phyloP scores from a whole-genome alignment of 92 coral and sea anemone species.

The Umimayanthus kanabou region DNA sequence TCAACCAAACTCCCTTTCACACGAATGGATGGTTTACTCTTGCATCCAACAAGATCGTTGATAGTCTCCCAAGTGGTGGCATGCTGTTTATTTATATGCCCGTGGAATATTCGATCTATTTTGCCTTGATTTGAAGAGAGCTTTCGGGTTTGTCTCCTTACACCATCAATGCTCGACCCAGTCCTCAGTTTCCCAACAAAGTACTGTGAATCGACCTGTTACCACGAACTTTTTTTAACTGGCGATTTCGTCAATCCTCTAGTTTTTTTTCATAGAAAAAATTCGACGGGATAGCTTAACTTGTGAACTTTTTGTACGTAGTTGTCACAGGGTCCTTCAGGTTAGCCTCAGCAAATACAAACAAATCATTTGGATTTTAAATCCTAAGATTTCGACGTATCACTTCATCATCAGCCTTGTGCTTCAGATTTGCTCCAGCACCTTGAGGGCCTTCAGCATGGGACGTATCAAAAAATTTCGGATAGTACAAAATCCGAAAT shows the following conservation, averaged over 20 bases:
- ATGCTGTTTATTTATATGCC: too few species aligned
- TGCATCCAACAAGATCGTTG: too few species aligned
- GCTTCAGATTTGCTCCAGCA: slow-evolving; percentile 70
- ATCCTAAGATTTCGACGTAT: slow-evolving; percentile 19
- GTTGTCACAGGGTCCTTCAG: slow-evolving; percentile 30
- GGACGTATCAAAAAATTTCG: slow-evolving; percentile 59
- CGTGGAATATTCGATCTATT: too few species aligned
- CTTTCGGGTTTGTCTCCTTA: too few species aligned
- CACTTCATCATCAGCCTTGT: slow-evolving; percentile 53
- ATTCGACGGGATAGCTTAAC: slow-evolving; percentile 36
- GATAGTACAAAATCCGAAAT: slow-evolving; percentile 45
- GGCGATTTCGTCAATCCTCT: slow-evolving; percentile 28
- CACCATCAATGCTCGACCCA: too few species aligned
- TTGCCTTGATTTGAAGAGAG: too few species aligned
- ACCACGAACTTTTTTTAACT: slow-evolving; percentile 39
- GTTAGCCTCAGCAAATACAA: slow-evolving; percentile 31
- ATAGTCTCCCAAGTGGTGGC: too few species aligned
- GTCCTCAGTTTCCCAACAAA: too few species aligned
- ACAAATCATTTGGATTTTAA: slow-evolving; percentile 47
- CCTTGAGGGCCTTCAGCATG: slow-evolving; percentile 73
- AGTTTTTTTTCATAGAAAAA: slow-evolving; percentile 23
- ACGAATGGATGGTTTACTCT: too few species aligned
- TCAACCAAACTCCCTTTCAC: too few species aligned
- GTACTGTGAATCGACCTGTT: slow-evolving; percentile 58
- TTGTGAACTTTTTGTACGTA: slow-evolving; percentile 35